phyloP scores from a whole-genome alignment of 1,140 invertebrate genomes.

The Thrips palmi region DNA sequence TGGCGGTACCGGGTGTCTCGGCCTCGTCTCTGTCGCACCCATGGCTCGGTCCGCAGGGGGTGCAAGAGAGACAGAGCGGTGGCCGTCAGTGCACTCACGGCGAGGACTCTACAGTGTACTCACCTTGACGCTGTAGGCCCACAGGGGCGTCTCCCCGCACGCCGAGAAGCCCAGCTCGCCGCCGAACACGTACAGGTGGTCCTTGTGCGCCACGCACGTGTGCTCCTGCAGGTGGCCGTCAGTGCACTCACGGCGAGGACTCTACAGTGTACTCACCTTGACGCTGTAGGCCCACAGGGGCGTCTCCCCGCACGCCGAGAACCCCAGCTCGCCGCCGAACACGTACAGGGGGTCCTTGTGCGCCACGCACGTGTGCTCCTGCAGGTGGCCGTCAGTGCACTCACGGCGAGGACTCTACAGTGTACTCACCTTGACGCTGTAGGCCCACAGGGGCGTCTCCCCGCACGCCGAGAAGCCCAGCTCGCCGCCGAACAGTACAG shows the following conservation, averaged over 20 bases:
- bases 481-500: constrained; percentile 74
- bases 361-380: constrained; percentile 70
- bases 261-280: too few species aligned
- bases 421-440: constrained; percentile 49
- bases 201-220: constrained; percentile 55
- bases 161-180: constrained; percentile 68
- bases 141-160: constrained; percentile 64
- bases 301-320: constrained; percentile 57
- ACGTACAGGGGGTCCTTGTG: constrained; percentile 59
- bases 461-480: constrained; percentile 51
- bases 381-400: too few species aligned
- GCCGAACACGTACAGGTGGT: constrained; percentile 69
- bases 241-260: too few species aligned
- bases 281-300: constrained; percentile 77
- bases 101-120: too few species aligned
- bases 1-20: too few species aligned
- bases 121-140: constrained; percentile 71
- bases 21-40: too few species aligned
- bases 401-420: too few species aligned
- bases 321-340: constrained; percentile 75
- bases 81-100: too few species aligned
- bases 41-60: too few species aligned
- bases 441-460: constrained; percentile 75
- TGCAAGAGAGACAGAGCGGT: too few species aligned
- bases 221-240: constrained; percentile 77